Conservation (phyloP, 2,113 vertebrate genomes). For the Nycticebus coucang region DNA sequence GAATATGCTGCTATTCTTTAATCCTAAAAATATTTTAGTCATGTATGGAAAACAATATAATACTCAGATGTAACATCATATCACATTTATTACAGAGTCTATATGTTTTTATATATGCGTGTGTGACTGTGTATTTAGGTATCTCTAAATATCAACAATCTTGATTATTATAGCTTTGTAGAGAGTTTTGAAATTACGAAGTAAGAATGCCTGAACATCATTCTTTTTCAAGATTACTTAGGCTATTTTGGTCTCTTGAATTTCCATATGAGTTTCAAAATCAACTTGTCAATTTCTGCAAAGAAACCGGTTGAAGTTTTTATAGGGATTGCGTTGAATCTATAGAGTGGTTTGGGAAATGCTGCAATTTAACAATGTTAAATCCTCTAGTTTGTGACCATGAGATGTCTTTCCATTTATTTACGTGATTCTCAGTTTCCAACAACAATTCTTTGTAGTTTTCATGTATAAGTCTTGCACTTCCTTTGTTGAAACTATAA, state of each 20-base stretch:
- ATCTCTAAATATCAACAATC: not conserved
- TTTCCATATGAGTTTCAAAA: not conserved
- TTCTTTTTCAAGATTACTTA: not conserved
- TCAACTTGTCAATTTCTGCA: not conserved
- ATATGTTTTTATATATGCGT: not conserved
- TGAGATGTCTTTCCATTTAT: not conserved
- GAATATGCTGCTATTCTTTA: not conserved
- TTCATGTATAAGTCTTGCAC: not conserved
- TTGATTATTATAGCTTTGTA: not conserved
- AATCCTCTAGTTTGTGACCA: not conserved
- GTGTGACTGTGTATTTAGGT: no score
- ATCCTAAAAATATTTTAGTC: not conserved
- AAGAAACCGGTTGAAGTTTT: not conserved
- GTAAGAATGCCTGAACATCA: not conserved
- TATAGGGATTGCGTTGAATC: not conserved
- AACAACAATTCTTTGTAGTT: not conserved
- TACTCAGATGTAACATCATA: not conserved
- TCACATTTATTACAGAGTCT: not conserved
- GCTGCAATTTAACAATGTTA: not conserved
- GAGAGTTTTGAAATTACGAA: not conserved
- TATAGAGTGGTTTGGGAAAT: not conserved
- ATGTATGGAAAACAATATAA: not conserved
- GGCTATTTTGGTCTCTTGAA: not conserved
- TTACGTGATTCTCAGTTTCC: not conserved
- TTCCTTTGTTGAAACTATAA: not conserved